Conservation (phyloP, 2,113 vertebrate species). For the Xenotilapia leptura region DNA sequence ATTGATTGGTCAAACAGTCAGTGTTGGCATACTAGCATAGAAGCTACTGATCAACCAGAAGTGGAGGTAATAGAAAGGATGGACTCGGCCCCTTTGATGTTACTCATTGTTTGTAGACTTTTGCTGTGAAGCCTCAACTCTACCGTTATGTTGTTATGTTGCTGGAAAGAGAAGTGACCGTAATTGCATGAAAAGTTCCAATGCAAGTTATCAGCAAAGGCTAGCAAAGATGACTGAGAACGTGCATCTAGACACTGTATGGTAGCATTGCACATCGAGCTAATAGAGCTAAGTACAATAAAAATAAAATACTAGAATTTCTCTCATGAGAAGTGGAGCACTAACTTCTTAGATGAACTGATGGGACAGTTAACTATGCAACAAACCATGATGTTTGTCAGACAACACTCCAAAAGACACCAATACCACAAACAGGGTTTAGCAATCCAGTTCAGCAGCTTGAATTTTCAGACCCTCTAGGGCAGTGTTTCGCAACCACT, state of each 20-base stretch:
- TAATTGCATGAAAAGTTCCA: not conserved
- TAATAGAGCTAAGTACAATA: fast-evolving
- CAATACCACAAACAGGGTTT: not conserved
- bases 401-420: not conserved
- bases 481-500: not conserved
- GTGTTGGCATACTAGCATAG: not conserved
- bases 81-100: not conserved
- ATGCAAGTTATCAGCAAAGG: not conserved
- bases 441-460: not conserved
- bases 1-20: not conserved
- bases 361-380: not conserved
- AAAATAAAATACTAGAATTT: not conserved
- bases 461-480: not conserved
- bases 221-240: fast-evolving
- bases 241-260: not conserved
- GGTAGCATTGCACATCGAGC: fast-evolving
- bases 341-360: not conserved
- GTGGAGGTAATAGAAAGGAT: not conserved
- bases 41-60: not conserved
- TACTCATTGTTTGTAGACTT: not conserved
- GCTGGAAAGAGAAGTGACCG: not conserved
- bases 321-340: not conserved
- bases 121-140: not conserved
- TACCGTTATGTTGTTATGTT: fast-evolving
- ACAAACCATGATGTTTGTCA: not conserved